Conservation (phyloP, 37 sponge, comb jelly and placozoan genomes). For the Theonella swinhoei region DNA sequence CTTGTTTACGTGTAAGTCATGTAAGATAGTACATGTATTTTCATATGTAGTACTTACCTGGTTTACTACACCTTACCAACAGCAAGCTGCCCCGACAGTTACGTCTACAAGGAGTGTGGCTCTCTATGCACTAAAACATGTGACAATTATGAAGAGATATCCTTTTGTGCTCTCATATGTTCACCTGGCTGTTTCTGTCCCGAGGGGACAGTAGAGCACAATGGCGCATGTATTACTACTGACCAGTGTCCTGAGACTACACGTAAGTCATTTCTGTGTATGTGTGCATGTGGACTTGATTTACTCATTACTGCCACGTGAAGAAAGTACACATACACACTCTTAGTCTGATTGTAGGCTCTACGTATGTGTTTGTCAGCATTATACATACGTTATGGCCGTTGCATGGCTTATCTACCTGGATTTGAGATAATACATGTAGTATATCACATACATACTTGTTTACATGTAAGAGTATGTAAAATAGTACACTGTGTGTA, state of each 20-base stretch:
- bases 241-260: constrained; percentile 6
- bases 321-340: not conserved
- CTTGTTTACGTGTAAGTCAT: too few relatives aligned
- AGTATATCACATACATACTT: too few relatives aligned
- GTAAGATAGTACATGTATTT: not conserved
- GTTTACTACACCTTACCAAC: not conserved
- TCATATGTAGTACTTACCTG: not conserved
- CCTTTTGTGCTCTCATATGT: not conserved
- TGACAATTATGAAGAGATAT: not conserved
- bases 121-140: constrained; percentile 28
- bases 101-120: constrained; percentile 10
- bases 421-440: too few relatives aligned
- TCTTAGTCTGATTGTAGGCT: too few relatives aligned
- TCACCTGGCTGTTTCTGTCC: constrained; percentile 35
- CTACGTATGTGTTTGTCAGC: too few relatives aligned
- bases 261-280: not conserved
- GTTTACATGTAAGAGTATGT: too few relatives aligned
- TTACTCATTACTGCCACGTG: not conserved
- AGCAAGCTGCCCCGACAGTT: not conserved
- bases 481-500: not conserved
- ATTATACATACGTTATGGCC: too few relatives aligned
- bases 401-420: constrained; percentile 1
- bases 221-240: not conserved
- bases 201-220: not conserved
- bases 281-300: not conserved